phyloP scores from a whole-genome alignment of 2,888 invertebrate genomes.

The Hydriomena furcata region DNA sequence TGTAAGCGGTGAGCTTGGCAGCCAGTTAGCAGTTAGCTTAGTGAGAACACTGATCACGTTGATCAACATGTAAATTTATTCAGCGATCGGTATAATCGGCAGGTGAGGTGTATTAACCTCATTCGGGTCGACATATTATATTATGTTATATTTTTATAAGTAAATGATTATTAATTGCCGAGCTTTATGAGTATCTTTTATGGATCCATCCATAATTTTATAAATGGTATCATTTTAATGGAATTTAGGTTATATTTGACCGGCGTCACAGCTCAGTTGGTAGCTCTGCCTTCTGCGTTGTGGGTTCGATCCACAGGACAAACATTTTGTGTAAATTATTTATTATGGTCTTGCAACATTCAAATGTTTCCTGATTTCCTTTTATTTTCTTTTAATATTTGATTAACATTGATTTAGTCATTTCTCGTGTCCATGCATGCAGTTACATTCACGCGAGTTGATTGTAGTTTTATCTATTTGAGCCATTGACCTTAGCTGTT shows the following conservation, averaged over 20 bases:
- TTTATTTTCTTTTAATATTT: too few relatives aligned
- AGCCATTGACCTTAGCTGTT: conserved; percentile 18
- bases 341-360: too few relatives aligned
- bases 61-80: conserved; percentile 80
- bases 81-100: conserved; percentile 75
- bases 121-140: conserved; percentile 62
- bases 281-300: too few relatives aligned
- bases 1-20: conserved; percentile 53
- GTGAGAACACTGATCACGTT: conserved; percentile 68
- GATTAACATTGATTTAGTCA: too few relatives aligned
- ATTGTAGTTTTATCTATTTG: conserved; percentile 11
- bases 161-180: conserved; percentile 5
- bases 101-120: conserved; percentile 73
- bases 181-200: conserved; percentile 1
- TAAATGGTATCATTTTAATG: too few relatives aligned
- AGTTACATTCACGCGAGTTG: conserved; percentile 2
- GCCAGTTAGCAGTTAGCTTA: conserved; percentile 65
- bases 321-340: too few relatives aligned
- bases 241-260: too few relatives aligned
- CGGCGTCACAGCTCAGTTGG: too few relatives aligned
- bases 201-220: not conserved
- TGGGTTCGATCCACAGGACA: too few relatives aligned
- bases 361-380: too few relatives aligned
- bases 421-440: not conserved
- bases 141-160: conserved; percentile 54